phyloP scores from a whole-genome alignment of 2,888 invertebrate genomes.

The Tipula helvola region DNA sequence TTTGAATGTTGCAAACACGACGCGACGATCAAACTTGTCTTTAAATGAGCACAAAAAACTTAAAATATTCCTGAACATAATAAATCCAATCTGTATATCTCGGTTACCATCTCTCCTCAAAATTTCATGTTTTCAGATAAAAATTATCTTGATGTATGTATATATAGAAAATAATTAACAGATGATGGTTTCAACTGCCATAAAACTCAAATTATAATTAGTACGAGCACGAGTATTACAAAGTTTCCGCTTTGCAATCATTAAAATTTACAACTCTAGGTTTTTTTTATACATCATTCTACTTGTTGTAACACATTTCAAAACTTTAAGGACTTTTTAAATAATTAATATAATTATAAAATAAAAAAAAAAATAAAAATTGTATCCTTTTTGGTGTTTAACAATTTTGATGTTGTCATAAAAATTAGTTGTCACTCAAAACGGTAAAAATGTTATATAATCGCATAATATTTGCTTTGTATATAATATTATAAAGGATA shows the following conservation, averaged over 20 bases:
- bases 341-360: not conserved
- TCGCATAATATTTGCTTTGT: not conserved
- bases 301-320: not conserved
- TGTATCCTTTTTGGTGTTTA: not conserved
- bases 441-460: not conserved
- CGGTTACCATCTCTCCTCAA: no score
- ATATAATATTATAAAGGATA: not conserved
- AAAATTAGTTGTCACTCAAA: not conserved
- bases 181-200: not conserved
- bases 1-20: no score
- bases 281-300: not conserved
- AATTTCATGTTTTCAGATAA: not conserved
- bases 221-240: not conserved
- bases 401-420: not conserved
- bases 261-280: not conserved
- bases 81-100: no score
- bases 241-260: not conserved
- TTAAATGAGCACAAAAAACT: no score
- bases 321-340: not conserved
- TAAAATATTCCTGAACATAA: no score
- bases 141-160: not conserved
- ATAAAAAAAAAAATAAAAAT: not conserved
- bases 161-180: not conserved
- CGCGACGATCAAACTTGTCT: no score
- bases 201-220: not conserved